Evolutionary conservation across 2,888 invertebrate species (phyloP), one percentile per base, ranked within the genome.

Genomic region (Drosophila mettleri): DNA sequence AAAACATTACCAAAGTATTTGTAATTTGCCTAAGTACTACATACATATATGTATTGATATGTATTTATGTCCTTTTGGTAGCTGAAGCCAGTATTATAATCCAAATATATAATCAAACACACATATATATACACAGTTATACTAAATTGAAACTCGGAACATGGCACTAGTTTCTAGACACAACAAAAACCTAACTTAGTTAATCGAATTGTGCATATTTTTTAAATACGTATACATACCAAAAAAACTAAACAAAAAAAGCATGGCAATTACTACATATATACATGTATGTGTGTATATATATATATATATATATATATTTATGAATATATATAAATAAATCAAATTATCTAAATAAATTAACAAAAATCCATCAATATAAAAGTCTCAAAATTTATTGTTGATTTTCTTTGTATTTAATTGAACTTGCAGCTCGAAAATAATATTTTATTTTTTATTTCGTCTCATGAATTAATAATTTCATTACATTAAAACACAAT

Each of bases 161-260:
- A 16, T 52, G 58, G 33, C 36, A 46, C 46, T 49, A 68, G 72
- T 68, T 54, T 51, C 65, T 70, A 74, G 77, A 55, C n/a, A 27
- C 43, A 43, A 24, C n/a, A 1, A 10, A 54, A 74, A 57, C 41
- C 48, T 80, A 83, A 82, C 80, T 76, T 74, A 84, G 84, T 86
- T 84, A 77, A 86, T 79, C 72, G 74, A 74, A 85, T 75, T 85
- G 80, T 81, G 86, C 84, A 86, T 83, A 86, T 86, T 76, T 75
- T 75, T 80, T 85, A 74, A 62, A 69, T 69, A 69, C 73, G 62
- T 80, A 85, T 80, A 81, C 71, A 66, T 64, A 65, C 63, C 53
- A 34, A 57, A 48, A 33, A 57, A 54, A 65, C 63, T 51, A 34
- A 57, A 48, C 27, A 57, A 54, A 74, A 48, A 39, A 66, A 86